Percentiles rank a stretch among this genome's conserved stretches.
Evolutionary conservation across 2,113 vertebrate genomes (phyloP).

Genomic region (Myiozetetes cayanensis): DNA sequence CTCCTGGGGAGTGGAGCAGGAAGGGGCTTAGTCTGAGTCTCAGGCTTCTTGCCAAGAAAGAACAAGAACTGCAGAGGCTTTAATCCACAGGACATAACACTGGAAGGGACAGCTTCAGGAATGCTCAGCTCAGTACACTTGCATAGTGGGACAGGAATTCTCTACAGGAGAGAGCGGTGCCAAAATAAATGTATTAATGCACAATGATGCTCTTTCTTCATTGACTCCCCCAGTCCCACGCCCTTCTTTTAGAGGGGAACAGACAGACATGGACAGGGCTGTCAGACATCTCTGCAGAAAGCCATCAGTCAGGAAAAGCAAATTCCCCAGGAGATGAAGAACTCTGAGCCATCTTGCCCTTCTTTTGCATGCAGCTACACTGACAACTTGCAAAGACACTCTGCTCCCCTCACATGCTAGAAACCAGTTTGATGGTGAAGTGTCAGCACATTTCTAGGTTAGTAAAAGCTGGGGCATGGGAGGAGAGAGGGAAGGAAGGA

Average conservation of each 20-base stretch:
- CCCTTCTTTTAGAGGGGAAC: neutral
- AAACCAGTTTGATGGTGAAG: neutral
- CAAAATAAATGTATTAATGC: neutral
- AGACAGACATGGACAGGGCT: neutral
- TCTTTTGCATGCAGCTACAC: neutral
- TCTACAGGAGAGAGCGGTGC: neutral
- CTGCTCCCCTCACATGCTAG: neutral
- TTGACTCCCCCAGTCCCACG: neutral
- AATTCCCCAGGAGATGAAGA: neutral
- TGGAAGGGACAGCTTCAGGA: neutral
- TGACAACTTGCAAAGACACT: neutral
- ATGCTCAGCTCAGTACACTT: neutral
- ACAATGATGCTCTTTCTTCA: neutral
- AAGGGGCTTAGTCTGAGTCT: neutral
- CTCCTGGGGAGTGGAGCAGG: neutral
- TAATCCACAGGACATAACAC: neutral
- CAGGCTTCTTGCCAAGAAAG: neutral
- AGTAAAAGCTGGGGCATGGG: neutral
- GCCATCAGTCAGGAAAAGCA: neutral
- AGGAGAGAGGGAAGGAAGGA: neutral
- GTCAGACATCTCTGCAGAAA: neutral
- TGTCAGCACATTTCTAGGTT: constrained; percentile 24
- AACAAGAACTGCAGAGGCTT: neutral
- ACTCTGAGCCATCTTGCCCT: neutral
- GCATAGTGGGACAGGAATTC: neutral